Conservation (phyloP, 2,797 vertebrate species). For the Cyprinella venusta region DNA sequence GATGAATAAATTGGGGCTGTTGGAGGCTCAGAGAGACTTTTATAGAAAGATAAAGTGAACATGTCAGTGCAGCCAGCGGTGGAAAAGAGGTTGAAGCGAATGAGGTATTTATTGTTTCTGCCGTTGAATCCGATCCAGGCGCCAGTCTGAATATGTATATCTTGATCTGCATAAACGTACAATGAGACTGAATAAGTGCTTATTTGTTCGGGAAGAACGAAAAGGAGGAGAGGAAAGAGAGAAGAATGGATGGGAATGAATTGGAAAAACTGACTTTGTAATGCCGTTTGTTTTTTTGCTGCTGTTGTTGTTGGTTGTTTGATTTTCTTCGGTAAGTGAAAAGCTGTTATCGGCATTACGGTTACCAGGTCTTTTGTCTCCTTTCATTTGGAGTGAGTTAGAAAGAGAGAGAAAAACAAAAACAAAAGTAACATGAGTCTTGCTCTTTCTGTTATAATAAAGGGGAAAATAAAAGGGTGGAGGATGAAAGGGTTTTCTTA, state of each 20-base stretch:
- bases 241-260: neutral
- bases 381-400: slow-evolving; percentile 31
- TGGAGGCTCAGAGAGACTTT: slow-evolving; percentile 45
- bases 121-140: slow-evolving; percentile 24
- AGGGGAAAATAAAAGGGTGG: slow-evolving; percentile 13
- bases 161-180: slow-evolving; percentile 36
- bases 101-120: slow-evolving; percentile 45
- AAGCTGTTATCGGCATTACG: slow-evolving; percentile 34
- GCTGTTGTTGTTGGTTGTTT: slow-evolving; percentile 2
- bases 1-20: slow-evolving; percentile 51
- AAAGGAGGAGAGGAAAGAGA: slow-evolving; percentile 3
- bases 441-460: slow-evolving; percentile 25
- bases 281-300: neutral
- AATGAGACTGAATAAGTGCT: slow-evolving; percentile 32
- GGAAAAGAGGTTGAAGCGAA: slow-evolving; percentile 30
- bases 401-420: neutral
- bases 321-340: slow-evolving; percentile 11
- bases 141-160: slow-evolving; percentile 36
- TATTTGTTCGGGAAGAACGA: slow-evolving; percentile 14
- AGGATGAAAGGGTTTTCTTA: slow-evolving; percentile 22
- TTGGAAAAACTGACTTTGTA: neutral
- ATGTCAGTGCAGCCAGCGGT: slow-evolving; percentile 46
- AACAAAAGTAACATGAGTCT: slow-evolving; percentile 19
- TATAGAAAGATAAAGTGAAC: slow-evolving; percentile 53
- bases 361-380: slow-evolving; percentile 26